Conservation (phyloP, 1,140 invertebrate species). For the Anoplolepis gracilipes region DNA sequence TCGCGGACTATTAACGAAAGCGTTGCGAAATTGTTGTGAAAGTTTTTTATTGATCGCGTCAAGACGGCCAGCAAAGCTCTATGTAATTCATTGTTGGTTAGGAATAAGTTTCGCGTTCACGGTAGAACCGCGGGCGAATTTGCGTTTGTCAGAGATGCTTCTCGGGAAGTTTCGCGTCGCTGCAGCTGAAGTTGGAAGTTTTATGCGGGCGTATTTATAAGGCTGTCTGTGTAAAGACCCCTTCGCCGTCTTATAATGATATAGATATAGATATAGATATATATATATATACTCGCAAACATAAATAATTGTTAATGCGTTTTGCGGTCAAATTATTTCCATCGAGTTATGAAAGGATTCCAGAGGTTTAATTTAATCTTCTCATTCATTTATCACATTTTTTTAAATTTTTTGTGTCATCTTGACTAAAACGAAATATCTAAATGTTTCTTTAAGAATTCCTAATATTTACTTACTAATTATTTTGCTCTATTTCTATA, state of each 20-base stretch:
- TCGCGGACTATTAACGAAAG: constrained; percentile 13
- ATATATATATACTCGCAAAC: constrained; percentile 7
- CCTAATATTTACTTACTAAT: not conserved
- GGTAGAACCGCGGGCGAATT: constrained; percentile 61
- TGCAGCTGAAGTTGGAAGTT: constrained; percentile 55
- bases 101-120: constrained; percentile 65
- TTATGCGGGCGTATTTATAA: constrained; percentile 56
- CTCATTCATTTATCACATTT: not conserved
- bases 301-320: constrained; percentile 52
- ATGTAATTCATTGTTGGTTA: constrained; percentile 64
- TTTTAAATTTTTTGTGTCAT: not conserved
- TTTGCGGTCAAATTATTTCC: constrained; percentile 3
- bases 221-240: constrained; percentile 37
- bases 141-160: constrained; percentile 56
- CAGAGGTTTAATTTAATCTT: not conserved
- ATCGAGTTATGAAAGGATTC: constrained; percentile 14
- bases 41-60: constrained; percentile 52
- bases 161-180: constrained; percentile 49
- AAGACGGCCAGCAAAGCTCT: not conserved
- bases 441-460: not conserved
- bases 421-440: not conserved
- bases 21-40: constrained; percentile 11
- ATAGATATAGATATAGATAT: not conserved
- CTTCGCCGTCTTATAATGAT: constrained; percentile 22
- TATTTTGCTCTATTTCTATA: not conserved